phyloP scores from a whole-genome alignment of 1,140 invertebrate genomes.

The Pseudomyrmex cubaensis region DNA sequence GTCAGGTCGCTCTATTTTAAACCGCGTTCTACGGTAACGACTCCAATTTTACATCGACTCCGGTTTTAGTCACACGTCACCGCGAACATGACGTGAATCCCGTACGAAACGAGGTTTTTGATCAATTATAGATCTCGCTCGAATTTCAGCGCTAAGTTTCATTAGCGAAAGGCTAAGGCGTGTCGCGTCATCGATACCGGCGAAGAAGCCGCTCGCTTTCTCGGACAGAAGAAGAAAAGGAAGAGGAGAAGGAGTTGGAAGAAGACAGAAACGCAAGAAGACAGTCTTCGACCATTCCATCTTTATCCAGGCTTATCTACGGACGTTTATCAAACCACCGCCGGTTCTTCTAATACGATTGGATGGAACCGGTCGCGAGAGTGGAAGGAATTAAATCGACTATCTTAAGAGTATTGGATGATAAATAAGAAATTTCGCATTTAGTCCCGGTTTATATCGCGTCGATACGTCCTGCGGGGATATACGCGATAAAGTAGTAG shows the following conservation, averaged over 20 bases:
- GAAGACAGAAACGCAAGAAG: slow-evolving; percentile 31
- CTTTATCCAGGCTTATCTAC: slow-evolving; percentile 48
- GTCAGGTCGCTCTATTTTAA: slow-evolving; percentile 34
- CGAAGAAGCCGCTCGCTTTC: background rate
- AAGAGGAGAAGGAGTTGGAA: background rate
- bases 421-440: slow-evolving; percentile 80
- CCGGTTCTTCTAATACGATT: slow-evolving; percentile 65
- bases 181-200: slow-evolving; percentile 48
- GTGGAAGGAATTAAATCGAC: background rate
- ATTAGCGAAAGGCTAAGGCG: slow-evolving; percentile 48
- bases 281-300: slow-evolving; percentile 39
- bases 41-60: background rate
- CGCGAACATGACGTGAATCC: slow-evolving; percentile 23
- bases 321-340: slow-evolving; percentile 25
- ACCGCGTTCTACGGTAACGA: slow-evolving; percentile 13
- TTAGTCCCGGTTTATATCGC: slow-evolving; percentile 63
- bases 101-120: slow-evolving; percentile 5
- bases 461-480: slow-evolving; percentile 67
- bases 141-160: slow-evolving; percentile 39
- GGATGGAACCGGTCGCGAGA: slow-evolving; percentile 47
- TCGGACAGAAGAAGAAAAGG: background rate
- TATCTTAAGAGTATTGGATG: slow-evolving; percentile 80
- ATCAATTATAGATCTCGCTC: slow-evolving; percentile 31
- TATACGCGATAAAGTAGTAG: slow-evolving; percentile 18
- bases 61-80: slow-evolving; percentile 32